Percentiles rank a stretch among this genome's conserved stretches.
Evolutionary conservation across 2,797 vertebrate species (phyloP).

Genomic region (Enteromius treurensis): DNA sequence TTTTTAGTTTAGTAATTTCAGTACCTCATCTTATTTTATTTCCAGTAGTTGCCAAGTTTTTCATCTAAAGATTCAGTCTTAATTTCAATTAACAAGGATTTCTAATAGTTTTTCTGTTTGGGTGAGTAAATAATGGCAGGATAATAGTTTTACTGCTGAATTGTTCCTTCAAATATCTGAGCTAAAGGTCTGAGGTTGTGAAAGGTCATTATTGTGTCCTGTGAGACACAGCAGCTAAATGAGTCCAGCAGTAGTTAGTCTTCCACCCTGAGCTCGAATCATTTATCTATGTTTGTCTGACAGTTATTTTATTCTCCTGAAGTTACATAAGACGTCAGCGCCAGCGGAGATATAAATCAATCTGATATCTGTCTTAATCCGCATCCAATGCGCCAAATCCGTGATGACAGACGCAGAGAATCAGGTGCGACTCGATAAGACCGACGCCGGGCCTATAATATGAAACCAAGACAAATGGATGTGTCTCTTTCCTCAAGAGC

Average conservation of each 20-base stretch:
- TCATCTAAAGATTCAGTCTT: neutral
- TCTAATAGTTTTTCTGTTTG: neutral
- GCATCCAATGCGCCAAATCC: slow-evolving; percentile 23
- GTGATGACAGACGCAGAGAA: slow-evolving; percentile 35
- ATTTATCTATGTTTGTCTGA: slow-evolving; percentile 31
- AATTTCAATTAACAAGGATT: neutral
- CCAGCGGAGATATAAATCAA: slow-evolving; percentile 63
- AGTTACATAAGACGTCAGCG: slow-evolving; percentile 56
- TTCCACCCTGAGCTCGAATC: slow-evolving; percentile 3
- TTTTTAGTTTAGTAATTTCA: neutral
- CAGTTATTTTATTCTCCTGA: slow-evolving; percentile 49
- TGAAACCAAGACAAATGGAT: slow-evolving; percentile 34
- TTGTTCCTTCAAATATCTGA: neutral
- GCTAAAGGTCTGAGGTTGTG: neutral
- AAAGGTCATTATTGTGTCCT: neutral
- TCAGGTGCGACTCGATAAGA: slow-evolving; percentile 43
- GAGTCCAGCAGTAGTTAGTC: neutral
- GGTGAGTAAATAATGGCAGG: neutral
- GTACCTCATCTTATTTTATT: neutral
- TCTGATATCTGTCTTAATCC: slow-evolving; percentile 49
- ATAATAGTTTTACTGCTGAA: neutral
- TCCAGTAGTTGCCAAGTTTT: neutral
- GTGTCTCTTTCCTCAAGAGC: slow-evolving; percentile 21
- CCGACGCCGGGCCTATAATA: neutral
- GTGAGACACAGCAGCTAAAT: neutral